phyloP scores from a whole-genome alignment of 2,113 vertebrate species.

The Tachysurus vachellii region DNA sequence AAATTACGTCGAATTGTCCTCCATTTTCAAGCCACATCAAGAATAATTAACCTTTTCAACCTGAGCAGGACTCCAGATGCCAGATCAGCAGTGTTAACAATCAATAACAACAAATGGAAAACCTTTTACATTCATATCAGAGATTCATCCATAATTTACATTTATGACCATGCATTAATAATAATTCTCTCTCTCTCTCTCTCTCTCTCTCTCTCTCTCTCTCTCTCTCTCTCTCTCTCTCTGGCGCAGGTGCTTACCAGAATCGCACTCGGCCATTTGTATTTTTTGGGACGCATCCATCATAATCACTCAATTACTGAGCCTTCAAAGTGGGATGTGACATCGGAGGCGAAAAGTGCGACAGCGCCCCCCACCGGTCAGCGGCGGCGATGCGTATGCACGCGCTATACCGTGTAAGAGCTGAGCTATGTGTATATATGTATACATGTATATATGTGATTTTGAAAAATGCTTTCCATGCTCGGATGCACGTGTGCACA shows the following conservation, averaged over 20 bases:
- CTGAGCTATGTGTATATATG: background rate
- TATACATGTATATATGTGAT: too few species aligned
- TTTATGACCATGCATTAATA: background rate
- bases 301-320: slow-evolving; percentile 70
- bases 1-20: background rate
- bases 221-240: background rate
- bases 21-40: background rate
- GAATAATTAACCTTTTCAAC: slow-evolving; percentile 2
- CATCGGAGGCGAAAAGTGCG: slow-evolving; percentile 69
- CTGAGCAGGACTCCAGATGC: background rate
- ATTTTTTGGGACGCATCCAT: slow-evolving; percentile 55
- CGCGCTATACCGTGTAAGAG: background rate
- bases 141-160: slow-evolving; percentile 6
- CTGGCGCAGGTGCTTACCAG: slow-evolving; percentile 5
- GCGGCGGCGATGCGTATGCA: slow-evolving; percentile 64
- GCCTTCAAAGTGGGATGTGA: slow-evolving; percentile 67
- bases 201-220: background rate
- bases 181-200: background rate
- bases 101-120: background rate
- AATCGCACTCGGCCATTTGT: slow-evolving; percentile 29
- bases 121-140: background rate
- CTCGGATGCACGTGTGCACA: background rate
- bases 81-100: background rate
- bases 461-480: background rate
- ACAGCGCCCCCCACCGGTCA: slow-evolving; percentile 77